These are phyloP conservation scores for Aphelinus certus DNA, from an alignment of 1,140 invertebrate genomes.

Conservation along the genomic window DNA sequence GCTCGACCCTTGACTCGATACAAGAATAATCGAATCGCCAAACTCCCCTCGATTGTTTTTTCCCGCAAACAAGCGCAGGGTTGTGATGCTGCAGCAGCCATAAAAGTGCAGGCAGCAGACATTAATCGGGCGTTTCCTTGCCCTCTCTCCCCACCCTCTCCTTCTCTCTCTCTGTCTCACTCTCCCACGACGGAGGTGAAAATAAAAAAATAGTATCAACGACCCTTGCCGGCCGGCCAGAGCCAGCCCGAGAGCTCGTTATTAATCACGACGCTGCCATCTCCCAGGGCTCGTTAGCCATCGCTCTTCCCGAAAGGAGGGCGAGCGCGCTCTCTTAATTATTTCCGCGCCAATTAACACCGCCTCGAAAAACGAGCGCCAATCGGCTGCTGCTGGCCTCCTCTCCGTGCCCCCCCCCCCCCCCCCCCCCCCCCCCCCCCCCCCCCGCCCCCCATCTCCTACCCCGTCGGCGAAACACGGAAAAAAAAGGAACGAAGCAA, in stretches of 20 bases:
- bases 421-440: neutral
- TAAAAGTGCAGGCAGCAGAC: conserved; percentile 11
- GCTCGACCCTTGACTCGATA: too few species aligned
- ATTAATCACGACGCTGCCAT: conserved; percentile 63
- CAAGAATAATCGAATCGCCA: neutral
- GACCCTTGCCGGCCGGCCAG: conserved; percentile 21
- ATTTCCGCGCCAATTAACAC: conserved; percentile 66
- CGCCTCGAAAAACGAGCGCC: conserved; percentile 51
- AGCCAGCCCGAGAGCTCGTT: conserved; percentile 53
- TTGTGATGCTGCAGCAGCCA: neutral
- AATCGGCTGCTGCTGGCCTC: conserved; percentile 43
- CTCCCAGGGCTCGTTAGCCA: conserved; percentile 61
- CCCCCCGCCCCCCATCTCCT: neutral
- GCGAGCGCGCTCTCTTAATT: conserved; percentile 61
- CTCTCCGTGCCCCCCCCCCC: conserved; percentile 12
- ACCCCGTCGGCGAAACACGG: conserved; percentile 10
- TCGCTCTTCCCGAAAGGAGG: conserved; percentile 38
- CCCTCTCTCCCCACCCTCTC: neutral
- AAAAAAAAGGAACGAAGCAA: conserved; percentile 7
- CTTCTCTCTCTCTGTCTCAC: too few species aligned
- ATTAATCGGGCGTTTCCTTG: conserved; percentile 16
- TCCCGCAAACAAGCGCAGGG: neutral
- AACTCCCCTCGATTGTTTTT: conserved; percentile 4
- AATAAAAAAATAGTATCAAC: conserved; percentile 30
- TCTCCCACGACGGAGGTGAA: neutral